These are phyloP conservation scores for Carapus acus DNA, from an alignment of 2,797 vertebrate species.

Conservation along the genomic window DNA sequence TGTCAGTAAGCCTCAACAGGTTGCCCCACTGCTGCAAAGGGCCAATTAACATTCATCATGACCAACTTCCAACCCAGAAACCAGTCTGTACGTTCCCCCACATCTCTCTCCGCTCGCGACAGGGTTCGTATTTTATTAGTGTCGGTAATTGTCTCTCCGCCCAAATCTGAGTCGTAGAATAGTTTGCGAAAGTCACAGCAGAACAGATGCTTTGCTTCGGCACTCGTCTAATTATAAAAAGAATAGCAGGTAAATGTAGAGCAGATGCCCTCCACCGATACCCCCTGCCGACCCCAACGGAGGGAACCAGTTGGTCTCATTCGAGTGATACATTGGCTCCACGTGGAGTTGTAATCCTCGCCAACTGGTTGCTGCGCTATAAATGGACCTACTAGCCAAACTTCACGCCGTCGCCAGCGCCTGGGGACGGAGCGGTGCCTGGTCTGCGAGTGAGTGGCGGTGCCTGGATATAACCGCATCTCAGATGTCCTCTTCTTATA, in stretches of 20 bases:
- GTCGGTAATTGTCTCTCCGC: slow-evolving; percentile 57
- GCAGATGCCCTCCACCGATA: slow-evolving; percentile 68
- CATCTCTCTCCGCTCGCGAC: slow-evolving; percentile 55
- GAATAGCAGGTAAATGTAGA: slow-evolving; percentile 73
- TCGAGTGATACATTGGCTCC: slow-evolving; percentile 69
- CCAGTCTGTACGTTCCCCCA: slow-evolving; percentile 48
- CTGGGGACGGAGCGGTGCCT: slow-evolving; percentile 47
- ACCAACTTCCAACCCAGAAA: slow-evolving; percentile 40
- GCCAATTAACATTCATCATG: slow-evolving; percentile 64
- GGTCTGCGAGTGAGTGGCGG: slow-evolving; percentile 26
- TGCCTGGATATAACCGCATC: slow-evolving; percentile 15
- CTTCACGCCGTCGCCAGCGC: slow-evolving; percentile 34
- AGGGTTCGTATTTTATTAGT: slow-evolving; percentile 64
- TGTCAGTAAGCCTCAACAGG: slow-evolving; percentile 57
- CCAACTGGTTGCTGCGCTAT: slow-evolving; percentile 60
- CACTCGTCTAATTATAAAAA: slow-evolving; percentile 74
- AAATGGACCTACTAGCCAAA: slow-evolving; percentile 65
- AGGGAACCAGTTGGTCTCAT: slow-evolving; percentile 71
- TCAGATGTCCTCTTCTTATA: slow-evolving; percentile 10
- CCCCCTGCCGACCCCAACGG: slow-evolving; percentile 50
- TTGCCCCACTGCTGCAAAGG: slow-evolving; percentile 55
- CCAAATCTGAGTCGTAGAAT: slow-evolving; percentile 48
- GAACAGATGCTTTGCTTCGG: slow-evolving; percentile 68
- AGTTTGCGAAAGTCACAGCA: slow-evolving; percentile 58
- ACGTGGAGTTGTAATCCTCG: slow-evolving; percentile 60